phyloP scores from a whole-genome alignment of 2,797 vertebrate genomes.

The Arrhamphus sclerolepis region DNA sequence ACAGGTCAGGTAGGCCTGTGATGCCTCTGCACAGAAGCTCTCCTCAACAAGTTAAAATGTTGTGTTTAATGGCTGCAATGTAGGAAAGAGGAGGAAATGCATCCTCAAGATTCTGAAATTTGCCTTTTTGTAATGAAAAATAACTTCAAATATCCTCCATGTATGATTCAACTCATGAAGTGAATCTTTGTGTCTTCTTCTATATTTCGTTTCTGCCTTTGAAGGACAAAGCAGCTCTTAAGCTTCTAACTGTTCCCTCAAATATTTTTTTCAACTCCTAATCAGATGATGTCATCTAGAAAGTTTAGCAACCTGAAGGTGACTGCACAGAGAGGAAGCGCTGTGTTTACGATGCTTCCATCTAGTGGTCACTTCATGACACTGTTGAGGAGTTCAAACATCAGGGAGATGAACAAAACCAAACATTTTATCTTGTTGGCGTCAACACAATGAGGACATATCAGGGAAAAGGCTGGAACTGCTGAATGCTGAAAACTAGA shows the following conservation, averaged over 20 bases:
- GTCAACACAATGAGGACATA: conserved; percentile 29
- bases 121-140: no score
- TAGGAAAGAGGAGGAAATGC: not conserved
- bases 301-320: conserved; percentile 37
- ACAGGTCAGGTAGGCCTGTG: not conserved
- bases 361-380: conserved; percentile 68
- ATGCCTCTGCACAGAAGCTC: conserved; percentile 6
- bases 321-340: conserved; percentile 7
- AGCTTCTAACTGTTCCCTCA: not conserved
- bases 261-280: conserved; percentile 19
- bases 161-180: no score
- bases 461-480: conserved; percentile 10
- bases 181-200: no score
- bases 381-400: conserved; percentile 27
- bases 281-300: conserved; percentile 61
- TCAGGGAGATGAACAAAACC: no score
- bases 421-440: no score
- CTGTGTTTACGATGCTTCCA: conserved; percentile 72
- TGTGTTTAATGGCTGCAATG: not conserved
- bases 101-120: not conserved
- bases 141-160: no score
- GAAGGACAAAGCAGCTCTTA: not conserved
- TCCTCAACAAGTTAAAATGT: conserved; percentile 19
- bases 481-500: not conserved
- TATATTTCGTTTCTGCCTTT: no score